phyloP scores from a whole-genome alignment of 2,797 vertebrate species.

The Phalloptychus januarius region DNA sequence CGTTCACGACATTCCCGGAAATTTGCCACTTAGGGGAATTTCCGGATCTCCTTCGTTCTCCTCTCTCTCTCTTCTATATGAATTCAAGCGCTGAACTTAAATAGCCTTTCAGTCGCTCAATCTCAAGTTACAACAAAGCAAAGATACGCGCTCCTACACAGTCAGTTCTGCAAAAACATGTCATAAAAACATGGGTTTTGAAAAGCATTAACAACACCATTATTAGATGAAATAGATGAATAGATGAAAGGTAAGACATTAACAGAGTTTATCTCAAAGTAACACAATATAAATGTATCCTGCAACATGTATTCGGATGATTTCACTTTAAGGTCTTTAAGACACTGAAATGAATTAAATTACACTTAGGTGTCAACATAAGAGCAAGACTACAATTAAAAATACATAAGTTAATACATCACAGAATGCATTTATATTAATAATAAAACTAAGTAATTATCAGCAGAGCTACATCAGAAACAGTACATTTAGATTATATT shows the following conservation, averaged over 20 bases:
- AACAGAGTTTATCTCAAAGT: not conserved
- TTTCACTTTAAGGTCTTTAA: not conserved
- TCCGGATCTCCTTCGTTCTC: not conserved
- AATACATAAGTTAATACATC: not conserved
- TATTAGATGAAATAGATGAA: too few relatives aligned
- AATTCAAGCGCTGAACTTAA: not conserved
- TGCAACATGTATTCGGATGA: not conserved
- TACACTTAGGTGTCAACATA: not conserved
- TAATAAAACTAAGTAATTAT: not conserved
- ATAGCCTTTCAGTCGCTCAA: not conserved
- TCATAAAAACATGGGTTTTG: too few relatives aligned
- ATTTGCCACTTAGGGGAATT: not conserved
- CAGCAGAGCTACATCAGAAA: not conserved
- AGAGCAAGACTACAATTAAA: not conserved
- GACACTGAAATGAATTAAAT: not conserved
- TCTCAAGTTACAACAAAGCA: not conserved
- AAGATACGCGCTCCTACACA: not conserved
- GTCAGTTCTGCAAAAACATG: not conserved
- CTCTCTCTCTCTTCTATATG: not conserved
- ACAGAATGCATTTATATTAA: not conserved
- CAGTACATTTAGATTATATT: not conserved
- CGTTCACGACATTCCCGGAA: constrained; percentile 44
- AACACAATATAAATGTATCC: not conserved
- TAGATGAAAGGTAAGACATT: not conserved
- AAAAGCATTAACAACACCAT: not conserved